A percentile compares a stretch with the other conserved stretches of the same genome.
Evolutionary conservation across 2,797 vertebrate species (phyloP).

Genomic region (Macropus fuliginosus): DNA sequence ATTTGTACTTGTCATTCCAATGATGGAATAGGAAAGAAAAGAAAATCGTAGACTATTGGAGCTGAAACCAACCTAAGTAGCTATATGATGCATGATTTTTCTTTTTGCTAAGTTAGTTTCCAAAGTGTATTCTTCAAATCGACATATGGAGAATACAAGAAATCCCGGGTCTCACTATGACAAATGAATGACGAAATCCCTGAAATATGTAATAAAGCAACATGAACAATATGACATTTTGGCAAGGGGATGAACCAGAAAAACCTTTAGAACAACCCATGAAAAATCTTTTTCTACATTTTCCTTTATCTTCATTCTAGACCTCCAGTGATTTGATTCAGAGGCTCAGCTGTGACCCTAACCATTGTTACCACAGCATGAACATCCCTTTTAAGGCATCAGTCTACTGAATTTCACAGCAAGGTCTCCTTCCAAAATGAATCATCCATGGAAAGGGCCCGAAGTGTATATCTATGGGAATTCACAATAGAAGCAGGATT

Average conservation of each 20-base stretch:
- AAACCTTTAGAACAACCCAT: not conserved
- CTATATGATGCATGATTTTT: not conserved
- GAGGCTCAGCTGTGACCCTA: not conserved
- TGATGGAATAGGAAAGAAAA: constrained; percentile 47
- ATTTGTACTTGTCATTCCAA: constrained; percentile 11
- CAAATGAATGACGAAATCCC: constrained; percentile 13
- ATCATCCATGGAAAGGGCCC: constrained; percentile 14
- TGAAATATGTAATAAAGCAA: not conserved
- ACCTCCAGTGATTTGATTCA: not conserved
- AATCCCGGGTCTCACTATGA: not conserved
- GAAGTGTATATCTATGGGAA: constrained; percentile 37
- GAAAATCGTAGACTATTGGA: constrained; percentile 31
- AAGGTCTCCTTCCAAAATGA: constrained; percentile 20
- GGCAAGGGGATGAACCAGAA: constrained; percentile 7
- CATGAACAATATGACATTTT: constrained; percentile 50
- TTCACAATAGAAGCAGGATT: constrained; percentile 17
- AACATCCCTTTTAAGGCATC: constrained; percentile 6
- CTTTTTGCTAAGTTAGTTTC: not conserved
- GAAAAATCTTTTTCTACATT: constrained; percentile 21
- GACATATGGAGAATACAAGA: constrained; percentile 24
- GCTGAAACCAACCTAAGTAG: not conserved
- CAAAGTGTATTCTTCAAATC: not conserved
- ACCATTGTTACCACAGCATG: not conserved
- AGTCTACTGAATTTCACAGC: not conserved
- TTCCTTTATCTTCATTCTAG: not conserved